Conservation (phyloP, 1,140 invertebrate species). For the Apis cerana region DNA sequence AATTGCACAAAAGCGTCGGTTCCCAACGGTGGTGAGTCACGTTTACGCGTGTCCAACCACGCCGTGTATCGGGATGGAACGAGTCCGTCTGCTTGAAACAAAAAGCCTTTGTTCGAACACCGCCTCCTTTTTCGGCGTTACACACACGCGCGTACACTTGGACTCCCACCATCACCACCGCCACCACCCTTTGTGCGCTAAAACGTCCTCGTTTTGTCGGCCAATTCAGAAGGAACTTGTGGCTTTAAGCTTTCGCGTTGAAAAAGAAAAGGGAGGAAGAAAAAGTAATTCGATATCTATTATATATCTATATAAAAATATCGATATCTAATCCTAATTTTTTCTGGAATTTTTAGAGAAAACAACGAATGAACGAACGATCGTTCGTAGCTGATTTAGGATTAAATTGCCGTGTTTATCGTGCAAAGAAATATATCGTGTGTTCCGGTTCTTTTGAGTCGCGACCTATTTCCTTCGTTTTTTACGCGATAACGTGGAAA, state of each 20-base stretch:
- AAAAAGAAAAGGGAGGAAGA: not conserved
- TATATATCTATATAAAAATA: too few relatives aligned
- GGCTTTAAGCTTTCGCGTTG: not conserved
- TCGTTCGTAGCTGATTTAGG: too few relatives aligned
- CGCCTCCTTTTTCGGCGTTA: not conserved
- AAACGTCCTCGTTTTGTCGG: not conserved
- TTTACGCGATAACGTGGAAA: too few relatives aligned
- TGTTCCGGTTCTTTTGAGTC: too few relatives aligned
- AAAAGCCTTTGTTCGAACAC: not conserved
- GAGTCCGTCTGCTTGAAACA: slow-evolving; percentile 4
- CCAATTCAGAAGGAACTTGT: not conserved
- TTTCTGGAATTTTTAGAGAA: too few relatives aligned
- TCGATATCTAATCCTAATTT: too few relatives aligned
- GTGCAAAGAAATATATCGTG: too few relatives aligned
- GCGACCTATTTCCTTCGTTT: too few relatives aligned
- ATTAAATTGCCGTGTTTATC: too few relatives aligned
- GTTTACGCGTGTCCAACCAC: slow-evolving; percentile 10
- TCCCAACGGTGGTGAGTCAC: slow-evolving; percentile 17
- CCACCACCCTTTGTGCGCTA: not conserved
- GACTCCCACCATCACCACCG: too few relatives aligned
- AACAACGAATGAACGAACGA: too few relatives aligned
- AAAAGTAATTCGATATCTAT: too few relatives aligned
- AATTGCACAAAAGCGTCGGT: slow-evolving; percentile 24
- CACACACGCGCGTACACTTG: not conserved
- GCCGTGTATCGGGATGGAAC: slow-evolving; percentile 10